phyloP scores from a whole-genome alignment of 1,140 invertebrate species.

The Drosophila ogumai region DNA sequence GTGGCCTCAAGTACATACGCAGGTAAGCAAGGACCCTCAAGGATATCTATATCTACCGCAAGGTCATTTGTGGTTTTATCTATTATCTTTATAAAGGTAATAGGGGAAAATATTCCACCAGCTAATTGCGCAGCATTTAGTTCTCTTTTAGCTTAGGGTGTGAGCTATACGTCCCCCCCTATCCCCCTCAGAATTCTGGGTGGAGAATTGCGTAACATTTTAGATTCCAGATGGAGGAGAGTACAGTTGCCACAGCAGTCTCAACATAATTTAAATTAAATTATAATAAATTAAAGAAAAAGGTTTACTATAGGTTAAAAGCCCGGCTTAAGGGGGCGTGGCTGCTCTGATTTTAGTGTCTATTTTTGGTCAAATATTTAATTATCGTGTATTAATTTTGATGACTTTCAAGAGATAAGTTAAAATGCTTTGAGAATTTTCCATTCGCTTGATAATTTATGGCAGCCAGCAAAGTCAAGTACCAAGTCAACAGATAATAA shows the following conservation, averaged over 20 bases:
- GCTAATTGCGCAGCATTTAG: constrained; percentile 25
- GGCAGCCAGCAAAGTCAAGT: constrained; percentile 1
- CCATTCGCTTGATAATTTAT: constrained; percentile 26
- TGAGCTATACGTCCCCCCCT: neutral
- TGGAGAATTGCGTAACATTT: constrained; percentile 36
- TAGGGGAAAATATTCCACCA: neutral
- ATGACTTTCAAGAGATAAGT: constrained; percentile 33
- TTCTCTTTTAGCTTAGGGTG: neutral
- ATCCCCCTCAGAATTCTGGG: neutral
- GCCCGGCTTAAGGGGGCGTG: neutral
- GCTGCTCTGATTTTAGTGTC: neutral
- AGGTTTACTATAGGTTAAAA: neutral
- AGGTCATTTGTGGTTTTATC: neutral
- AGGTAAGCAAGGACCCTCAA: constrained; percentile 41
- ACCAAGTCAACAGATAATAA: neutral
- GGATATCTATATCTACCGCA: neutral
- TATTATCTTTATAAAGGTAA: neutral
- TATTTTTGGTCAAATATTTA: neutral
- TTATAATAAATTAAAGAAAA: too few relatives aligned
- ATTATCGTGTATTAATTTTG: constrained; percentile 34
- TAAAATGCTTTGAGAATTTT: constrained; percentile 24
- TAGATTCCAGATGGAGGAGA: neutral
- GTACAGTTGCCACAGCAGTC: constrained; percentile 27
- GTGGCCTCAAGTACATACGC: constrained; percentile 23
- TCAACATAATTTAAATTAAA: neutral